Base-by-base conservation (phyloP, 1,140 invertebrate genomes). In the Magallana ariakensis region DNA sequence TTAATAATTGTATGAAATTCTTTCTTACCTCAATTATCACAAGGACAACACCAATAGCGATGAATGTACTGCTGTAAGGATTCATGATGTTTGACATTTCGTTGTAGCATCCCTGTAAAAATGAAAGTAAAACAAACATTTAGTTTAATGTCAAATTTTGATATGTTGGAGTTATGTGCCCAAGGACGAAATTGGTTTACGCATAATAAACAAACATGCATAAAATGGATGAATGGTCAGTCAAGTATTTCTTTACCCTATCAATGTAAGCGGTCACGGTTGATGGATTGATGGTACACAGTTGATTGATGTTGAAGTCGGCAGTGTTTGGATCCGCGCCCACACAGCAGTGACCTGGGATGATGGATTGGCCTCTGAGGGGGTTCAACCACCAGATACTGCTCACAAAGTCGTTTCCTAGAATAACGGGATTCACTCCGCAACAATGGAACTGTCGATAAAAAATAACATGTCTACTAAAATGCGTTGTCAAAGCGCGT, bases 71-170 rank as follows among this genome's bases (percentile, higher is more conserved):
- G 11, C 81, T 87, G 70, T 87, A 87, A 60, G 83, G 82, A 8
- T 60, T 56, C 19, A 87, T 58, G 1, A 87, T 70, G 11, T 84
- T 66, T 16, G 83, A 80, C 82, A 87, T 22, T 13, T 84, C 56
- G 54, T 87, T 60, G 60, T 87, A 87, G 60, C 86, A 87, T 22
- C 86, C 86, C 86, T 87, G 60, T 9, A 84, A 84, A 54, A 46
- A 9, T 4, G 22, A 83, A 19, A 54, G 13, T 58, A 10, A 86
- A 53, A 82, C 26, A 54, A 19, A 81, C 46, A 15, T 15, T 54
- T 26, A 54, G 70, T 80, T 13, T 19, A 80, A 80, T 80, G 19
- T 5, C 22, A 80, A 11, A 10, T 22, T 33, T 80, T 19, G 22
- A 8, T 22, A 22, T 22, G 5, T 46, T 46, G 33, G 33, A 46